A percentile compares a stretch with the other conserved stretches of the same genome.
Conservation (phyloP, 2,113 vertebrate genomes). For the Plectropomus leopardus region DNA sequence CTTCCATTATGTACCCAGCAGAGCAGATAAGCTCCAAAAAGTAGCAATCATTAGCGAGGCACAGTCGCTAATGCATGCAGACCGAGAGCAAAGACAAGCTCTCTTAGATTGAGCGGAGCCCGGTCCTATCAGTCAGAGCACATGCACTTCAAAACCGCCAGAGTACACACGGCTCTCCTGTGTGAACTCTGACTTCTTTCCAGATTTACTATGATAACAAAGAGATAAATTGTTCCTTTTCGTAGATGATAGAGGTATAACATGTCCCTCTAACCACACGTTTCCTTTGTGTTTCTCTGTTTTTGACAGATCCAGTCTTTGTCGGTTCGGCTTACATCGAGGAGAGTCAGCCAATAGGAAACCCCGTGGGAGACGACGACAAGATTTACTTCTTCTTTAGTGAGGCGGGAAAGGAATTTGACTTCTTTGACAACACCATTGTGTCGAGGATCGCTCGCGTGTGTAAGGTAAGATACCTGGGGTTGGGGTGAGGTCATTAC, state of each 20-base stretch:
- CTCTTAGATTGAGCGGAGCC: constrained; percentile 33
- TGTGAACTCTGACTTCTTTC: constrained; percentile 21
- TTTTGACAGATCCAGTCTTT: constrained; percentile 89
- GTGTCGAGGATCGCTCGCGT: constrained; percentile 94
- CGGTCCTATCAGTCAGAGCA: constrained; percentile 60
- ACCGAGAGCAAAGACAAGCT: constrained; percentile 46
- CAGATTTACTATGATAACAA: background rate
- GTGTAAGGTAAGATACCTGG: constrained; percentile 90
- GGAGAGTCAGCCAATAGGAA: constrained; percentile 87
- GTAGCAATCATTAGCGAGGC: constrained; percentile 65
- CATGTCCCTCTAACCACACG: background rate
- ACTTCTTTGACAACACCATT: constrained; percentile 95
- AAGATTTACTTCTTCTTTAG: constrained; percentile 99
- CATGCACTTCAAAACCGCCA: constrained; percentile 69
- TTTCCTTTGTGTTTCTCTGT: constrained; percentile 22
- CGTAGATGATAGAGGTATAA: background rate
- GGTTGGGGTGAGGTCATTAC: background rate
- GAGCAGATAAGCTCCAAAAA: constrained; percentile 59
- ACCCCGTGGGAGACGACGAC: constrained; percentile 86
- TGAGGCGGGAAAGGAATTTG: constrained; percentile 93
- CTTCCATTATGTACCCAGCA: constrained; percentile 33
- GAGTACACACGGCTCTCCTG: constrained; percentile 2
- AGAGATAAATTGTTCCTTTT: background rate
- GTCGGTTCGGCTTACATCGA: constrained; percentile 92
- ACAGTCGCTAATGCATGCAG: constrained; percentile 55